Evolutionary conservation across 2,797 vertebrate species (phyloP).

Genomic region (Amphiprion clarkii): DNA sequence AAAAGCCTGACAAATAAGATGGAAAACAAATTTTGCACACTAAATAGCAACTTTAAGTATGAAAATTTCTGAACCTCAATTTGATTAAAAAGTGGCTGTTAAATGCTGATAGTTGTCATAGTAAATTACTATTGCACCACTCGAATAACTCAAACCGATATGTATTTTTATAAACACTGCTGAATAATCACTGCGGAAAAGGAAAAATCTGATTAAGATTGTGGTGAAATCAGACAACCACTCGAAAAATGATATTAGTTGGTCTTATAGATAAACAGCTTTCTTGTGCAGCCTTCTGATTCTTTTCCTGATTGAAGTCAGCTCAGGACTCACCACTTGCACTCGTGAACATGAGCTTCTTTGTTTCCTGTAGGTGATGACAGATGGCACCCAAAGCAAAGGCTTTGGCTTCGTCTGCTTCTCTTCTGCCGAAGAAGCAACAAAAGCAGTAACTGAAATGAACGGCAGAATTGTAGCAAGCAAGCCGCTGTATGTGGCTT

Average conservation of each 20-base stretch:
- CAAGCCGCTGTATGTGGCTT: conserved; percentile 96
- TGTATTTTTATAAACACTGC: neutral
- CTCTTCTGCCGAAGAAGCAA: conserved; percentile 98
- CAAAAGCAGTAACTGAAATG: conserved; percentile 98
- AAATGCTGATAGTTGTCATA: too few species aligned
- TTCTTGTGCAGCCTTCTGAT: too few species aligned
- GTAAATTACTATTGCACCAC: neutral
- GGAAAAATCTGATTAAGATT: too few species aligned
- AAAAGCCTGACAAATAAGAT: neutral
- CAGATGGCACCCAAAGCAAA: conserved; percentile 94
- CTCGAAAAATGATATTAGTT: too few species aligned
- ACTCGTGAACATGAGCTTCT: neutral
- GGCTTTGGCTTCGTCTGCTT: conserved; percentile 99
- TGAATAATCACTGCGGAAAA: neutral
- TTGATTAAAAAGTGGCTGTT: too few species aligned
- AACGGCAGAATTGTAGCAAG: conserved; percentile 95
- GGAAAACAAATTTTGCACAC: too few species aligned
- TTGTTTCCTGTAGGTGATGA: conserved; percentile 92
- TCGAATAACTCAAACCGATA: neutral
- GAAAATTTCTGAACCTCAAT: too few species aligned
- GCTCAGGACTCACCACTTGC: too few species aligned
- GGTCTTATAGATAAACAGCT: too few species aligned
- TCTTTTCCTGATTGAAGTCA: too few species aligned
- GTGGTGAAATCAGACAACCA: too few species aligned
- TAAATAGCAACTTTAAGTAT: too few species aligned